Conservation (phyloP, 2,113 vertebrate genomes). For the Mus pahari region DNA sequence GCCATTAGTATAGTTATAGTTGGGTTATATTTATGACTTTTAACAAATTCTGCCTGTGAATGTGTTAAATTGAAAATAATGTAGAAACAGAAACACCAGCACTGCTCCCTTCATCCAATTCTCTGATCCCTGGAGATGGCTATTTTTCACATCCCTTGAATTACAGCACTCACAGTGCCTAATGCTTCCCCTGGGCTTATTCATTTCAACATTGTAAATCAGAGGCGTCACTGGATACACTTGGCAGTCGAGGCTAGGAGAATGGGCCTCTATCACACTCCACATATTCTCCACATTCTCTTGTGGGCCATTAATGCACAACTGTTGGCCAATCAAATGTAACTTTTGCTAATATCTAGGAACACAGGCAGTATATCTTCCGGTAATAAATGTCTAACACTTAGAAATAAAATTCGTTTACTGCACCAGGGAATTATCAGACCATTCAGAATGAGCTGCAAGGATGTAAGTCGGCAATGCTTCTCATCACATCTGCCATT, state of each 20-base stretch:
- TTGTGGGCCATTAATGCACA: neutral
- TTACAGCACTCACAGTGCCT: neutral
- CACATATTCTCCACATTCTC: neutral
- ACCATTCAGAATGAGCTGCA: slow-evolving; percentile 11
- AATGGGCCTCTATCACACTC: neutral
- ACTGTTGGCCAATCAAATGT: neutral
- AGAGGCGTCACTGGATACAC: neutral
- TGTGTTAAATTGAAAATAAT: neutral
- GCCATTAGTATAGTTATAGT: slow-evolving; percentile 5
- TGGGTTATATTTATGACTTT: slow-evolving; percentile 40
- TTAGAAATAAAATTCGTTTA: slow-evolving; percentile 42
- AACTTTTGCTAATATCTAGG: slow-evolving; percentile 48
- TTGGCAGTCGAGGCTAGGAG: neutral
- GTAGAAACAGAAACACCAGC: slow-evolving; percentile 21
- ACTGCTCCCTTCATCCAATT: neutral
- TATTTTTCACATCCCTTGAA: slow-evolving; percentile 47
- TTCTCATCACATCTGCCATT: neutral
- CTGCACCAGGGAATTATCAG: slow-evolving; percentile 33
- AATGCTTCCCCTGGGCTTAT: neutral
- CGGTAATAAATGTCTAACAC: slow-evolving; percentile 29
- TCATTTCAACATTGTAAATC: slow-evolving; percentile 35
- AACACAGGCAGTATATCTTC: slow-evolving; percentile 15
- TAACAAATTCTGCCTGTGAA: neutral
- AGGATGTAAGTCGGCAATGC: slow-evolving; percentile 8
- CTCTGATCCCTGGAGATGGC: neutral